phyloP scores from a whole-genome alignment of 2,113 vertebrate species.

The Proterorhinus semilunaris region DNA sequence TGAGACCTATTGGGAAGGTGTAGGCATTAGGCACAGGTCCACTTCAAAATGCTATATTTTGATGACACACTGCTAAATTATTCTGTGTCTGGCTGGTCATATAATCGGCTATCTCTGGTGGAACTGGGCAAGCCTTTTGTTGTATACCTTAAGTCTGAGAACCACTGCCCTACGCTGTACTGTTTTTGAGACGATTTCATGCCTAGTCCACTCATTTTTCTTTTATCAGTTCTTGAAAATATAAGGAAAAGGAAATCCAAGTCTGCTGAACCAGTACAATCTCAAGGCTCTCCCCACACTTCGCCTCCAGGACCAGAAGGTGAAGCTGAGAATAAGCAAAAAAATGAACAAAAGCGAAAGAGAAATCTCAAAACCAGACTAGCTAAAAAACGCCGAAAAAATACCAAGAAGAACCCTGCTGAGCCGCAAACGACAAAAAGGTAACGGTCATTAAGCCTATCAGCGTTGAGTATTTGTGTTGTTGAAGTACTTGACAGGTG shows the following conservation, averaged over 20 bases:
- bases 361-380: conserved; percentile 80
- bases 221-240: conserved; percentile 81
- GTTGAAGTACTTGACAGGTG: not conserved
- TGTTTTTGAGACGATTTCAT: not conserved
- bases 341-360: conserved; percentile 76
- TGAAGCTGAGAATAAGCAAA: conserved; percentile 79
- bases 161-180: too few species aligned
- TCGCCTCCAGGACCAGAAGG: conserved; percentile 80
- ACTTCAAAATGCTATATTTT: too few species aligned
- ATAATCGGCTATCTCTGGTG: too few species aligned
- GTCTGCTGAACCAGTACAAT: conserved; percentile 81
- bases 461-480: not conserved
- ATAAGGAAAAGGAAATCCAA: conserved; percentile 81
- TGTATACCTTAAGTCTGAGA: too few species aligned
- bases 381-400: conserved; percentile 79
- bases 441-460: conserved; percentile 22
- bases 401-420: conserved; percentile 61
- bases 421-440: conserved; percentile 28
- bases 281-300: conserved; percentile 74
- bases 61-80: too few species aligned
- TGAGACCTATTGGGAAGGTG: too few species aligned
- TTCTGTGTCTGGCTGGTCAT: too few species aligned
- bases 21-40: too few species aligned
- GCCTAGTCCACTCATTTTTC: not conserved
- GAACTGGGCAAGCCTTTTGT: too few species aligned